Percentiles rank a stretch among this genome's conserved stretches.
Evolutionary conservation across 1,140 invertebrate species (phyloP).

Genomic region (Lordiphosa collinella): DNA sequence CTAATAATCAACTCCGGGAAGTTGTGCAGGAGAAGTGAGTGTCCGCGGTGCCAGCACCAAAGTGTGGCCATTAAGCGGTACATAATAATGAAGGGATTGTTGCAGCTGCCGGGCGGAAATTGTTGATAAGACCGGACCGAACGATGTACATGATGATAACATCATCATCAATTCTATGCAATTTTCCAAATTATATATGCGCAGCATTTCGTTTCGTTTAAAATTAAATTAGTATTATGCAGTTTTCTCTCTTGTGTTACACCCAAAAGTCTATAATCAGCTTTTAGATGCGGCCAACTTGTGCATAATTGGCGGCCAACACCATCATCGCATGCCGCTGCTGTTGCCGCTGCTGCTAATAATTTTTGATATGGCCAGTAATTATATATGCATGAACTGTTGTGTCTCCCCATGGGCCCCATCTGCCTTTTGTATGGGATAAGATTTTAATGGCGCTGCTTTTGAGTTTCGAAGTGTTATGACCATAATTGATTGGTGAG

Average conservation of each 20-base stretch:
- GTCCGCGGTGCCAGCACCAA: constrained; percentile 34
- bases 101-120: constrained; percentile 64
- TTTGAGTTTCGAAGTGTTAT: constrained; percentile 42
- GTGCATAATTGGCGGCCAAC: constrained; percentile 36
- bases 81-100: constrained; percentile 56
- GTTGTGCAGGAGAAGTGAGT: constrained; percentile 16
- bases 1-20: constrained; percentile 32
- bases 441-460: constrained; percentile 49
- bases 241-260: constrained; percentile 20
- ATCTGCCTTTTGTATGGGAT: constrained; percentile 47
- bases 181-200: constrained; percentile 68
- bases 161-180: constrained; percentile 68
- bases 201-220: constrained; percentile 63
- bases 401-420: constrained; percentile 16
- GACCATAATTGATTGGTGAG: constrained; percentile 37
- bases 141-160: constrained; percentile 45
- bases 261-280: constrained; percentile 52
- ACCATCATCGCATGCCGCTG: constrained; percentile 14
- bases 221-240: constrained; percentile 74
- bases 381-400: constrained; percentile 39
- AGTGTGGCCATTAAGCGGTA: constrained; percentile 66
- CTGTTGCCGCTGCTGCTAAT: constrained; percentile 33
- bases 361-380: constrained; percentile 59
- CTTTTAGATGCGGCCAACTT: constrained; percentile 28
- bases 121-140: constrained; percentile 55